Conservation (phyloP, 2,888 invertebrate species). For the Cabera pusaria region DNA sequence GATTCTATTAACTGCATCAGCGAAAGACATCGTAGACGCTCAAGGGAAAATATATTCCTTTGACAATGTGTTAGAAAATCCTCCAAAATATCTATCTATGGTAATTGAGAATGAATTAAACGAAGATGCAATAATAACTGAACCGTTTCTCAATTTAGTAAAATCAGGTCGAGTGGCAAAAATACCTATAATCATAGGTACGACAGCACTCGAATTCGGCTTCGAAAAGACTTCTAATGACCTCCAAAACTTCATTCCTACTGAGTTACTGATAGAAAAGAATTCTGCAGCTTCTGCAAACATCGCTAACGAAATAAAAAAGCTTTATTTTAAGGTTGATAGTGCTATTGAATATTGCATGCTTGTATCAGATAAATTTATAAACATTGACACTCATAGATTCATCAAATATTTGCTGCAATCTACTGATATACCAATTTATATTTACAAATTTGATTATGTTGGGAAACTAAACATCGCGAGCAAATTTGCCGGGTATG, state of each 20-base stretch:
- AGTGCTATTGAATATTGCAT: conserved; percentile 55
- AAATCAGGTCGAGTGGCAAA: conserved; percentile 66
- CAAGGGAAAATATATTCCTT: conserved; percentile 40
- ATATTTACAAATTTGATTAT: conserved; percentile 70
- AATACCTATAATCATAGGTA: conserved; percentile 66
- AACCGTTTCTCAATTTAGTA: conserved; percentile 58
- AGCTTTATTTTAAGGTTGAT: conserved; percentile 58
- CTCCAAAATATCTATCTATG: conserved; percentile 36
- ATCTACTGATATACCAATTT: conserved; percentile 62
- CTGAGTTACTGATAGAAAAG: conserved; percentile 54
- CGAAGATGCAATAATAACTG: conserved; percentile 60
- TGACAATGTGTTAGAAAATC: conserved; percentile 19
- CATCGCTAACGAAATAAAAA: conserved; percentile 54
- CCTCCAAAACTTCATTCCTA: conserved; percentile 58
- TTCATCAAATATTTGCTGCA: conserved; percentile 62
- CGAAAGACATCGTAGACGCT: conserved; percentile 62
- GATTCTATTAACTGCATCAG: conserved; percentile 59
- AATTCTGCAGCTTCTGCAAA: conserved; percentile 53
- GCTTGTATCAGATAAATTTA: conserved; percentile 54
- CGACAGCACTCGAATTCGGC: conserved; percentile 55
- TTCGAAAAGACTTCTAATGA: conserved; percentile 49
- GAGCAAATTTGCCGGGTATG: conserved; percentile 32
- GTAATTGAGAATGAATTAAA: conserved; percentile 71
- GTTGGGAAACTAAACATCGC: conserved; percentile 61
- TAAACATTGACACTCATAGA: conserved; percentile 61